These are phyloP conservation scores for Drosophila kanapiae DNA, from an alignment of 1,140 invertebrate genomes.

Conservation along the genomic window DNA sequence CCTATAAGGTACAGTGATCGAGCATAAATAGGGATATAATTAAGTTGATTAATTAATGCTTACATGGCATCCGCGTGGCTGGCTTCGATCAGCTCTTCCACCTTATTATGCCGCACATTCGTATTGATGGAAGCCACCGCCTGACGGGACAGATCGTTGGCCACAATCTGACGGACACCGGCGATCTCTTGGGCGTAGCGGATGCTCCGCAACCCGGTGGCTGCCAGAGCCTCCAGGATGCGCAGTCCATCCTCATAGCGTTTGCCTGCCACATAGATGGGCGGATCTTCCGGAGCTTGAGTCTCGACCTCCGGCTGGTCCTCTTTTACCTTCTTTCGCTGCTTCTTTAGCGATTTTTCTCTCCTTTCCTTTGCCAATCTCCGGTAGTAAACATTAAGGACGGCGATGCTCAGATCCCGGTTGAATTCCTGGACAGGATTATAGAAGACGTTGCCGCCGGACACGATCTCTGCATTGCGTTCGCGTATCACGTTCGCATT, in stretches of 20 bases:
- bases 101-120: conserved; percentile 93
- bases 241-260: conserved; percentile 87
- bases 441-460: conserved; percentile 93
- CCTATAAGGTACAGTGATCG: conserved; percentile 85
- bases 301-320: conserved; percentile 1
- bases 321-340: conserved; percentile 37
- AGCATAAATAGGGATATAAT: too few relatives aligned
- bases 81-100: conserved; percentile 90
- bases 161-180: conserved; percentile 92
- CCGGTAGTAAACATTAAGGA: conserved; percentile 87
- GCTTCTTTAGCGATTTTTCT: conserved; percentile 66
- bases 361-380: conserved; percentile 74
- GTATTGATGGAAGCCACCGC: conserved; percentile 94
- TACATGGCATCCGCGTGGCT: conserved; percentile 94
- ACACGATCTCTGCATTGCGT: conserved; percentile 75
- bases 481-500: conserved; percentile 67
- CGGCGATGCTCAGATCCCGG: conserved; percentile 94
- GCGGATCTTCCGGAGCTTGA: background rate
- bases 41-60: conserved; percentile 23
- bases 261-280: conserved; percentile 53
- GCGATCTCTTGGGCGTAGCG: conserved; percentile 98
- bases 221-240: conserved; percentile 97
- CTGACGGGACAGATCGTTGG: conserved; percentile 96
- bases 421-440: conserved; percentile 99
- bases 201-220: conserved; percentile 95